These are phyloP conservation scores for Loripinus fragilis DNA, from an alignment of 2,888 invertebrate genomes.

Conservation along the genomic window DNA sequence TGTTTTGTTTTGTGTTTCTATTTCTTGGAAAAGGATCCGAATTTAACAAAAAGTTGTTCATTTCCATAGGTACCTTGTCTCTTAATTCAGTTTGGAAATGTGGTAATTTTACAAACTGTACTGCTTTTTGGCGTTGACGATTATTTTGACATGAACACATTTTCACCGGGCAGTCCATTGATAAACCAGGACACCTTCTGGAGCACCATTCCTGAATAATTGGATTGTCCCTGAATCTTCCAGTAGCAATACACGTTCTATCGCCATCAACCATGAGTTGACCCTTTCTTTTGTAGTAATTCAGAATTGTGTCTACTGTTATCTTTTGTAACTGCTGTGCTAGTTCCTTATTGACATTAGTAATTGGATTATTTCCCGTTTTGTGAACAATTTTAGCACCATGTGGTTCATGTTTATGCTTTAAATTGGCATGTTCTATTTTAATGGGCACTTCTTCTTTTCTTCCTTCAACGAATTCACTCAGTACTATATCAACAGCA, in stretches of 20 bases:
- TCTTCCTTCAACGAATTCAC: background rate
- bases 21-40: background rate
- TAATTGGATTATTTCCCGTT: no score
- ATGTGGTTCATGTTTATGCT: background rate
- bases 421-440: no score
- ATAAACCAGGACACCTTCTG: constrained; percentile 18
- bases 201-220: constrained; percentile 48
- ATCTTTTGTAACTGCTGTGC: background rate
- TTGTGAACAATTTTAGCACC: background rate
- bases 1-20: no score
- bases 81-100: background rate
- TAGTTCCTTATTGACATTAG: background rate
- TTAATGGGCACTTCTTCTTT: background rate
- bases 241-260: background rate
- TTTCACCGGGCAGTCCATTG: constrained; percentile 18
- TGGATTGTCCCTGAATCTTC: constrained; percentile 33
- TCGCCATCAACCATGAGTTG: background rate
- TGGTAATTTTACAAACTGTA: background rate
- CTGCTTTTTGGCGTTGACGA: no score
- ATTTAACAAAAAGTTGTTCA: background rate
- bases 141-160: constrained; percentile 18
- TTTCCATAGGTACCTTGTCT: constrained; percentile 1
- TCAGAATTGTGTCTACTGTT: background rate
- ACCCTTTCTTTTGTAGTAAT: background rate
- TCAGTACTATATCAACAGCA: background rate